phyloP scores from a whole-genome alignment of 2,888 invertebrate species.

The Fragum sueziense region DNA sequence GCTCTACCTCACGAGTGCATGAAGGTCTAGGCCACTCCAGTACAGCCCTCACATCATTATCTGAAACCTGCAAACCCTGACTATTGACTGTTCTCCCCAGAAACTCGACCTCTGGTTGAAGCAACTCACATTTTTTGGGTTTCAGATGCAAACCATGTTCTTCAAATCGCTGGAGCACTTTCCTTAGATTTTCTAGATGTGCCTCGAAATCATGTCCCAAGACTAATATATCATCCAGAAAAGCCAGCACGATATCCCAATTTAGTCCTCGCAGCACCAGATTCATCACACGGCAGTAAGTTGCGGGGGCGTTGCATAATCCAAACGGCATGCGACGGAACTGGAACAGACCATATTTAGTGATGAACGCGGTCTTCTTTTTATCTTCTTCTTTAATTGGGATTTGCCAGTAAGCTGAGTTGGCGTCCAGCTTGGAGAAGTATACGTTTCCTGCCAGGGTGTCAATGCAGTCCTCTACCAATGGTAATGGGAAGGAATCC shows the following conservation, averaged over 20 bases:
- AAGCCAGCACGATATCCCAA: constrained; percentile 41
- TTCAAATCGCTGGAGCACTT: constrained; percentile 41
- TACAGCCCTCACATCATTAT: constrained; percentile 20
- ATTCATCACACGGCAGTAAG: constrained; percentile 45
- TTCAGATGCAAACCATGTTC: constrained; percentile 44
- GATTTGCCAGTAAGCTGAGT: constrained; percentile 53
- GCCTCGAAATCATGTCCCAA: constrained; percentile 17
- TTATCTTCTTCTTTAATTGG: constrained; percentile 33
- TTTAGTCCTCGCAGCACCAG: constrained; percentile 42
- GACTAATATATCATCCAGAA: constrained; percentile 50
- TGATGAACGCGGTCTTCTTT: constrained; percentile 50
- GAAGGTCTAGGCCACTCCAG: constrained; percentile 36
- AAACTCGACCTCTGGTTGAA: constrained; percentile 49
- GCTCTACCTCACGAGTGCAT: constrained; percentile 32
- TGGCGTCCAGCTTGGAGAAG: constrained; percentile 53
- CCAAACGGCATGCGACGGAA: too few species aligned
- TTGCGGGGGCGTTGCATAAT: constrained; percentile 54
- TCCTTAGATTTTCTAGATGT: constrained; percentile 26
- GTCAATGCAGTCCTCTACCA: constrained; percentile 49
- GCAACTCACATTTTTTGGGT: constrained; percentile 55
- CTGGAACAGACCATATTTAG: constrained; percentile 58
- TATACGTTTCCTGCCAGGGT: constrained; percentile 35
- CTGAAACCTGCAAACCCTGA: constrained; percentile 20
- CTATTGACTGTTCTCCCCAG: constrained; percentile 31
- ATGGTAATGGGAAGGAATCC: constrained; percentile 43